Conservation (phyloP, 2,113 vertebrate genomes). For the Pygoscelis adeliae region DNA sequence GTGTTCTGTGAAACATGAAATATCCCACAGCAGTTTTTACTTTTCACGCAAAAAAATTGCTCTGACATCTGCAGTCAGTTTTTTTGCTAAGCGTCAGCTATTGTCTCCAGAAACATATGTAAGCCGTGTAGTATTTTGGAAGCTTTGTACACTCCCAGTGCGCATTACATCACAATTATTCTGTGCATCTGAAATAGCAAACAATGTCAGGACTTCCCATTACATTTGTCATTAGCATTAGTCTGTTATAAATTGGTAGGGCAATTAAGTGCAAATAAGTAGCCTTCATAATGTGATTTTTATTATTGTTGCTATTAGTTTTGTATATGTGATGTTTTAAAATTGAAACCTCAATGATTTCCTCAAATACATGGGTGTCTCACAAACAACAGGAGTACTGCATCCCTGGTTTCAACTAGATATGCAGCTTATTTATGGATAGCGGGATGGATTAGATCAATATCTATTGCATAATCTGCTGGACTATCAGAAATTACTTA, state of each 20-base stretch:
- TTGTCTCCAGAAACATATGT: not conserved
- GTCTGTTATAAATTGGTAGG: not conserved
- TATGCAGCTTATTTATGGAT: not conserved
- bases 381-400: not conserved
- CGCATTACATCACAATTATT: not conserved
- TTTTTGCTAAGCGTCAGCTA: not conserved
- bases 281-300: not conserved
- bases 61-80: not conserved
- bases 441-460: not conserved
- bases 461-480: not conserved
- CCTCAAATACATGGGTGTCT: not conserved
- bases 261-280: not conserved
- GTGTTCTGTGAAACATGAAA: not conserved
- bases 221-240: not conserved
- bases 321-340: not conserved
- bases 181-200: not conserved
- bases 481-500: not conserved
- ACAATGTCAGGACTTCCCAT: not conserved
- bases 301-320: not conserved
- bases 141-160: not conserved
- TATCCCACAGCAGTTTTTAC: not conserved
- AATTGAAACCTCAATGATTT: not conserved
- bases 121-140: not conserved
- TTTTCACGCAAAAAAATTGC: not conserved
- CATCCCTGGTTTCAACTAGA: not conserved